These are phyloP conservation scores for Hipparchia semele DNA, from an alignment of 2,888 invertebrate genomes.

Conservation along the genomic window DNA sequence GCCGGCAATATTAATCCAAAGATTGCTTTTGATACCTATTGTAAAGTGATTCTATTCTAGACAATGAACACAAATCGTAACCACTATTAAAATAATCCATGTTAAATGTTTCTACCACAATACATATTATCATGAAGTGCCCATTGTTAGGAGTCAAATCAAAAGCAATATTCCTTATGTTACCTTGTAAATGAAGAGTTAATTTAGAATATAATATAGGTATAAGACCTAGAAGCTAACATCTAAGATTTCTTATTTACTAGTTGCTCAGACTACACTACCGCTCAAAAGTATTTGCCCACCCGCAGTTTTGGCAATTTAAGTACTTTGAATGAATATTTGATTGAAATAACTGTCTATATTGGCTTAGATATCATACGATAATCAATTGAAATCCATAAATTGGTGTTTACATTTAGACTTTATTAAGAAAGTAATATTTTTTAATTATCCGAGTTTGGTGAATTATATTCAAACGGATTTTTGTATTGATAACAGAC, in stretches of 20 bases:
- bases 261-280: neutral
- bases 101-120: neutral
- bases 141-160: neutral
- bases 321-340: no score
- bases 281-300: no score
- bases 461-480: no score
- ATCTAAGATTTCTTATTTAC: neutral
- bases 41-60: neutral
- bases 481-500: no score
- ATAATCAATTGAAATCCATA: no score
- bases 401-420: no score
- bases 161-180: slow-evolving; percentile 6
- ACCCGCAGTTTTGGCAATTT: no score
- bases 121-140: neutral
- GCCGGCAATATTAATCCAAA: slow-evolving; percentile 10
- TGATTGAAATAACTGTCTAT: no score
- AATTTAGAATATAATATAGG: neutral
- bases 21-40: slow-evolving; percentile 16
- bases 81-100: neutral
- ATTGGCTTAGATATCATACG: no score
- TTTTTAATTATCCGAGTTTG: no score
- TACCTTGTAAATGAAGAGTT: slow-evolving; percentile 2
- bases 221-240: neutral
- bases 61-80: neutral
- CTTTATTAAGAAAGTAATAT: no score